Evolutionary conservation across 2,113 vertebrate genomes (phyloP).

Genomic region (Reinhardtius hippoglossoides): DNA sequence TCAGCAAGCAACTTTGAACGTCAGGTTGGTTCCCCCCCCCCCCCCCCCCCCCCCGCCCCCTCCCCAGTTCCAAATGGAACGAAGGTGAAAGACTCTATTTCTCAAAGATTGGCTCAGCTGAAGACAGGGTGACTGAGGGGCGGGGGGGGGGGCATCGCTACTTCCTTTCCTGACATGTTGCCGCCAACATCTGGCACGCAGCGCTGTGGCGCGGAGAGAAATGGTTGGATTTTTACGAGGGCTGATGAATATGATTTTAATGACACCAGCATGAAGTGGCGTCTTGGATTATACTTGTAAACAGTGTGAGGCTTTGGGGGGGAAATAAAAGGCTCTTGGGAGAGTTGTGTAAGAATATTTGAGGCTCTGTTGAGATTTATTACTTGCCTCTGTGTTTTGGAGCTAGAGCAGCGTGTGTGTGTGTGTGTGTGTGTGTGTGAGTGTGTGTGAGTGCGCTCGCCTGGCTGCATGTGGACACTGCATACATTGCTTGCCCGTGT

Average conservation of each 20-base stretch:
- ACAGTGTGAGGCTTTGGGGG: not conserved
- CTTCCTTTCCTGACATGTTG: conserved; percentile 45
- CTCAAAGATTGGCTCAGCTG: conserved; percentile 48
- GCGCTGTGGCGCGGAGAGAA: conserved; percentile 1
- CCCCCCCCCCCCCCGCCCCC: too few relatives aligned
- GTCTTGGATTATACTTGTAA: conserved; percentile 20
- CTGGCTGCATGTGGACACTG: conserved; percentile 29
- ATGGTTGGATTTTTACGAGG: conserved; percentile 4
- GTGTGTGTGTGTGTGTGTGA: not conserved
- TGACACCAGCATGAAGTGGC: conserved; percentile 1
- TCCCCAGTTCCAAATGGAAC: conserved; percentile 65
- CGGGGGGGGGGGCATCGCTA: not conserved
- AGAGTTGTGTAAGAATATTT: conserved; percentile 17
- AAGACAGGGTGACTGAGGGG: conserved; percentile 41
- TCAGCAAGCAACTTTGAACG: conserved; percentile 68
- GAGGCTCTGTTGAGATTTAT: conserved; percentile 41
- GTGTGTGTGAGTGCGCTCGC: not conserved
- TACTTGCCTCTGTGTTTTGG: conserved; percentile 35
- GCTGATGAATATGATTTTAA: conserved; percentile 37
- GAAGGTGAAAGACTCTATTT: conserved; percentile 76
- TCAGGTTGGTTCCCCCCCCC: conserved; percentile 49
- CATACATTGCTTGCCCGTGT: conserved; percentile 53
- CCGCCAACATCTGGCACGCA: conserved; percentile 45
- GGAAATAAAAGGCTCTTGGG: conserved; percentile 2
- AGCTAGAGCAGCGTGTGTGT: conserved; percentile 8